phyloP scores from a whole-genome alignment of 2,888 invertebrate species.

The Agrochola circellaris region DNA sequence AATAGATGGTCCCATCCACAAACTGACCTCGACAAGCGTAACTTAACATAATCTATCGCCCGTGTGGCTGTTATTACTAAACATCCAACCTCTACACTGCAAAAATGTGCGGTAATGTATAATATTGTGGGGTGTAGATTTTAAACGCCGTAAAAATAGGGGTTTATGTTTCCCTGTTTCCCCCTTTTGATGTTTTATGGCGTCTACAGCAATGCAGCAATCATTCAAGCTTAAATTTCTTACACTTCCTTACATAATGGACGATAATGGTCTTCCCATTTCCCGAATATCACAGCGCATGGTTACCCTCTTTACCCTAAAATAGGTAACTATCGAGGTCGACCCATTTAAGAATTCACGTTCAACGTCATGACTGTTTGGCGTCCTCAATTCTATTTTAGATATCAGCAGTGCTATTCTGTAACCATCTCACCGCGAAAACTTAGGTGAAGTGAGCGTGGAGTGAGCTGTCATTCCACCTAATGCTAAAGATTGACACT shows the following conservation, averaged over 20 bases:
- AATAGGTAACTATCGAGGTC: constrained; percentile 48
- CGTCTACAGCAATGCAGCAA: background rate
- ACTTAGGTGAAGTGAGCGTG: too few species aligned
- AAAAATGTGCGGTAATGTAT: background rate
- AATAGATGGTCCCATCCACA: too few species aligned
- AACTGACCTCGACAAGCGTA: background rate
- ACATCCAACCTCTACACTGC: background rate
- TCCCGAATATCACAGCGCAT: background rate
- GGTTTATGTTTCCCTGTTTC: background rate
- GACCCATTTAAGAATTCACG: constrained; percentile 35
- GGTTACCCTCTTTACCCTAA: constrained; percentile 18
- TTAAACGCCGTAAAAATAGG: background rate
- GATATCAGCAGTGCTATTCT: too few species aligned
- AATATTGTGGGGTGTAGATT: background rate
- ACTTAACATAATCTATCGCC: background rate
- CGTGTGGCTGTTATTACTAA: background rate
- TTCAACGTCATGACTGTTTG: constrained; percentile 27
- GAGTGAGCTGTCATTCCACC: too few species aligned
- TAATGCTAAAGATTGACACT: too few species aligned
- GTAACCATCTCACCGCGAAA: too few species aligned
- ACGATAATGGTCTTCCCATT: background rate
- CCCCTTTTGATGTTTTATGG: background rate
- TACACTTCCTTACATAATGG: background rate
- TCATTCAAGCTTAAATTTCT: background rate
- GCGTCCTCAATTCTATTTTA: constrained; percentile 33